Evolutionary conservation across 2,888 invertebrate species (phyloP).

Genomic region (Spisula solida): DNA sequence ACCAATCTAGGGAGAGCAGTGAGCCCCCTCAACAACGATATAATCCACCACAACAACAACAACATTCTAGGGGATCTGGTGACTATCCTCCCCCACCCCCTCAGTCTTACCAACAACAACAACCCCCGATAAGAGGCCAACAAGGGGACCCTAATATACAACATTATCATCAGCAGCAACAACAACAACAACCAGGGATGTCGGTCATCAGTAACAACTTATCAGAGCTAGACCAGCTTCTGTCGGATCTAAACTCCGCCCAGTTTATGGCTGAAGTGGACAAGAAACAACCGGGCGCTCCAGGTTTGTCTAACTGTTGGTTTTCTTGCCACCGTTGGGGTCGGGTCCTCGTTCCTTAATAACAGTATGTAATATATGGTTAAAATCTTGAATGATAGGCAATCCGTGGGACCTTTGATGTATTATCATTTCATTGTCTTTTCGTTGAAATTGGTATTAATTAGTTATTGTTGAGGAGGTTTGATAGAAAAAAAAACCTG

Average conservation of each 20-base stretch:
- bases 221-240: constrained; percentile 95
- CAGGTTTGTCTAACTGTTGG: neutral
- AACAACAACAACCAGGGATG: constrained; percentile 70
- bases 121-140: neutral
- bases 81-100: constrained; percentile 34
- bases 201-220: constrained; percentile 91
- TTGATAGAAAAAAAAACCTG: too few relatives aligned
- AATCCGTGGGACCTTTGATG: too few relatives aligned
- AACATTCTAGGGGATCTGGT: constrained; percentile 9
- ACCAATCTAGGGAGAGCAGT: constrained; percentile 10
- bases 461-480: too few relatives aligned
- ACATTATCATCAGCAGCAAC: constrained; percentile 52
- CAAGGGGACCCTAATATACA: constrained; percentile 47
- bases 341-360: too few relatives aligned
- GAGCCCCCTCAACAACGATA: constrained; percentile 41
- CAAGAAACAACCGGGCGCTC: constrained; percentile 67
- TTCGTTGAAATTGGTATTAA: too few relatives aligned
- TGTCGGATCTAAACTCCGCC: constrained; percentile 95
- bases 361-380: too few relatives aligned
- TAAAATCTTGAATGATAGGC: too few relatives aligned
- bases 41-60: constrained; percentile 59
- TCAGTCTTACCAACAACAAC: constrained; percentile 17
- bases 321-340: too few relatives aligned
- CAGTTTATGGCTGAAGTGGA: constrained; percentile 87
- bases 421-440: too few relatives aligned